Evolutionary conservation across 2,113 vertebrate species (phyloP), one percentile per base, ranked within the genome.

Genomic region (Ahaetulla prasina): DNA sequence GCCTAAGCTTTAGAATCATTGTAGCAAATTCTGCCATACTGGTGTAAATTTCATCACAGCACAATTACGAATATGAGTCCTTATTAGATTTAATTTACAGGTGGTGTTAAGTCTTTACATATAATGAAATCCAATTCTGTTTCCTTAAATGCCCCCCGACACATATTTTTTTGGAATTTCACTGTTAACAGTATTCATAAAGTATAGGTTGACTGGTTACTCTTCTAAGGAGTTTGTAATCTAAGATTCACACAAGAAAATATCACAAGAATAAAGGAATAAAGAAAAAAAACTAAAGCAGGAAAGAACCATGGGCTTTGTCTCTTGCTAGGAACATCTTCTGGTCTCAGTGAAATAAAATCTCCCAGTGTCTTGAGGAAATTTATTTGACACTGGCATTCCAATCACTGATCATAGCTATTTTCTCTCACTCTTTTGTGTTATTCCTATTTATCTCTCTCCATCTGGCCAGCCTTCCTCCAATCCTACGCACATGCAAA

Each of bases 381-480:
- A 35, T 55, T 53, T 43, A 25, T 88, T 53, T 89, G 30, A 4
- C 12, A 85, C 7, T 57, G 52, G 18, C 57, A 85, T 92, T 20
- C 68, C 88, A 85, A 74, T 54, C 43, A 55, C 39, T 47, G 50
- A 45, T 30, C n/a, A 49, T 53, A 89, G 52, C 22, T 89, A n/a
- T 84, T 89, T 85, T 85, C 20, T 60, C 49, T 91, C 27, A 53
- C 27, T 85, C 4, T 84, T 45, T 39, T 89, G 53, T 92, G 87
- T 89, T 89, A 85, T 89, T 92, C 68, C 49, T 92, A 35, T 92
- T 92, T 89, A 92, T 89, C 63, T 84, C 49, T 89, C 45, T 85
- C 91, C 87, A 92, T 92, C 91, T 92, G 91, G 53, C 52, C 39
- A 89, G 14, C 30, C 52, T 57, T 89, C 68, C 52, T 89, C 27